These are phyloP conservation scores for Toxotes lorentzi DNA, from an alignment of 2,797 vertebrate species.

Conservation along the genomic window DNA sequence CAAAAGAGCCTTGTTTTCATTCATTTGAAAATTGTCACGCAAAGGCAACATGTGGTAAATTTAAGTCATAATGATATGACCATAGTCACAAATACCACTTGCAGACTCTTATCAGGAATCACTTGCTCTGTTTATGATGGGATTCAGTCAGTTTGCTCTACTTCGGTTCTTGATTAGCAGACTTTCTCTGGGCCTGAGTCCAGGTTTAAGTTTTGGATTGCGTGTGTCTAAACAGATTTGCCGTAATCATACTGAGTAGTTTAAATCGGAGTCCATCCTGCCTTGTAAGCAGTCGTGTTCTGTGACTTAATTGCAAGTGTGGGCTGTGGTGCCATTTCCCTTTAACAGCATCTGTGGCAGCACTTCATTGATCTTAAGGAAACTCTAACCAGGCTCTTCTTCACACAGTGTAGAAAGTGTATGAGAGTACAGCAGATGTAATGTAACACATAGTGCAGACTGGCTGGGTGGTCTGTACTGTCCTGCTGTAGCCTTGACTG, in stretches of 20 bases:
- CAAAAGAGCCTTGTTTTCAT: background rate
- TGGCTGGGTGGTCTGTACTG: slow-evolving; percentile 67
- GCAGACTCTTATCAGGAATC: background rate
- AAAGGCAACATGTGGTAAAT: background rate
- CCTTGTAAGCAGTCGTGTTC: slow-evolving; percentile 33
- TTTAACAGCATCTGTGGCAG: slow-evolving; percentile 34
- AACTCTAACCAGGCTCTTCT: slow-evolving; percentile 12
- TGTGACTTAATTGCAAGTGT: slow-evolving; percentile 20
- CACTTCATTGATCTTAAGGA: slow-evolving; percentile 37
- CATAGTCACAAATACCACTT: background rate
- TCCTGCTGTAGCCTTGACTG: slow-evolving; percentile 49
- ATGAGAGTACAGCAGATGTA: slow-evolving; percentile 25
- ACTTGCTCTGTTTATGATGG: background rate
- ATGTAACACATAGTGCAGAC: background rate
- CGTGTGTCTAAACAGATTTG: slow-evolving; percentile 16
- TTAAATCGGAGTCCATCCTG: slow-evolving; percentile 11
- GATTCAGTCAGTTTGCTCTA: background rate
- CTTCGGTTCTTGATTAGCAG: background rate
- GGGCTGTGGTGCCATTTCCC: slow-evolving; percentile 21
- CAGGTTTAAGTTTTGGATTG: background rate
- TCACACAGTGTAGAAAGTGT: background rate
- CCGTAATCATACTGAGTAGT: slow-evolving; percentile 17
- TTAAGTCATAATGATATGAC: background rate
- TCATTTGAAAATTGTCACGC: background rate
- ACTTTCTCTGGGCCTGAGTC: background rate